phyloP scores from a whole-genome alignment of 2,797 vertebrate genomes.

The Avahi laniger region DNA sequence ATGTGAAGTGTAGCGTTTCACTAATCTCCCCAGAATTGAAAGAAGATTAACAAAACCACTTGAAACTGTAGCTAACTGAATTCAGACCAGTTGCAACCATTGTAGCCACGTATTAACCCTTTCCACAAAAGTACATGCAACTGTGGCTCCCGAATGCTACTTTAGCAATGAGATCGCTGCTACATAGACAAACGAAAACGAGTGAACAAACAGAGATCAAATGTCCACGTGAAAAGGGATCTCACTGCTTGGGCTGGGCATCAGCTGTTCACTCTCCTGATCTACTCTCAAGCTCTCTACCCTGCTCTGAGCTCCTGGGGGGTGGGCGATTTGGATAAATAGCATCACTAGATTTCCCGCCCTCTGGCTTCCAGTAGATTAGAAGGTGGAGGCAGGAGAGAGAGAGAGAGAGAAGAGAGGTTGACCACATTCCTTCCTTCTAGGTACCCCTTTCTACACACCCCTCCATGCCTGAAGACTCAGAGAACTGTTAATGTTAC shows the following conservation, averaged over 20 bases:
- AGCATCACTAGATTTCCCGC: neutral
- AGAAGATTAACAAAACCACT: neutral
- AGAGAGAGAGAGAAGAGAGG: neutral
- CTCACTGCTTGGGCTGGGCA: too few species aligned
- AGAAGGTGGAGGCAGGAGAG: neutral
- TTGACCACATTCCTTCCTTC: fast-evolving
- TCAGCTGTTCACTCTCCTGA: neutral
- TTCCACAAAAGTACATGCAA: too few species aligned
- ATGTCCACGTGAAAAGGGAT: neutral
- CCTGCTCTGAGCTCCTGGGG: neutral
- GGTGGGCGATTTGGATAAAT: too few species aligned
- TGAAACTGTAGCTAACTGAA: too few species aligned
- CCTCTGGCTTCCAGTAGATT: neutral
- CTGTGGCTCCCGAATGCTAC: too few species aligned
- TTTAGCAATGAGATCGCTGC: too few species aligned
- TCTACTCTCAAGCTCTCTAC: neutral
- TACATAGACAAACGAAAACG: neutral
- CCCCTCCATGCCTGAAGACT: too few species aligned
- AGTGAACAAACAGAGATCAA: neutral
- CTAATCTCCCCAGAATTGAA: neutral
- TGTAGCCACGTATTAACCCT: too few species aligned
- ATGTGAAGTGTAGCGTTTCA: too few species aligned
- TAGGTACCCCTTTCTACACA: neutral
- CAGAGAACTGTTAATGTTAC: neutral
- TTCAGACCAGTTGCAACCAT: neutral